Evolutionary conservation across 1,140 invertebrate genomes (phyloP).

Genomic region (Lamellibrachia luymesi): DNA sequence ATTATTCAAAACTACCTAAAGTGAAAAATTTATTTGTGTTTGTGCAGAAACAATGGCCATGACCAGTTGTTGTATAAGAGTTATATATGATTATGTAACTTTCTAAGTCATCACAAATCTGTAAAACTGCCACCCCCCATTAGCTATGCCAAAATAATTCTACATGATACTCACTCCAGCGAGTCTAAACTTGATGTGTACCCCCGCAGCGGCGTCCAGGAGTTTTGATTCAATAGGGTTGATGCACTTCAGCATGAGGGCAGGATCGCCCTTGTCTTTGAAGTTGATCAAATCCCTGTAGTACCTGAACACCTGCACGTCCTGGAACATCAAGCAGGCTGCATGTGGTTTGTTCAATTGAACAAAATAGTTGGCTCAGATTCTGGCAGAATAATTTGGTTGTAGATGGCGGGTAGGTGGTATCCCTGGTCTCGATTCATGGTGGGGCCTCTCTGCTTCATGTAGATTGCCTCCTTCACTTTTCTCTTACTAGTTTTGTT

Average conservation of each 20-base stretch:
- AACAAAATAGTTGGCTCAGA: background rate
- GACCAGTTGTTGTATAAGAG: background rate
- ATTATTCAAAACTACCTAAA: too few species aligned
- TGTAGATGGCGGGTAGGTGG: too few species aligned
- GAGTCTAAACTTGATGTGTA: slow-evolving; percentile 54
- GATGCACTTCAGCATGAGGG: slow-evolving; percentile 52
- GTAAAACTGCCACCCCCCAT: too few species aligned
- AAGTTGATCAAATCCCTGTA: slow-evolving; percentile 57
- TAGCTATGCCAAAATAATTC: background rate
- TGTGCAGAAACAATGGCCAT: background rate
- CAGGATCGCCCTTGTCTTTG: slow-evolving; percentile 49
- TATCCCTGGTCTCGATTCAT: too few species aligned
- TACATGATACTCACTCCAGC: slow-evolving; percentile 48
- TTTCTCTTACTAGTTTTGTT: too few species aligned
- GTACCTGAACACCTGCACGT: slow-evolving; percentile 55
- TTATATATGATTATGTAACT: background rate
- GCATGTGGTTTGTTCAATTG: background rate
- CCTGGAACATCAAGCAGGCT: slow-evolving; percentile 36
- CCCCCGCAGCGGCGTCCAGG: slow-evolving; percentile 52
- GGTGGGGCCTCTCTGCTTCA: too few species aligned
- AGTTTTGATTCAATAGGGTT: slow-evolving; percentile 56
- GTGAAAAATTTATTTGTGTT: background rate
- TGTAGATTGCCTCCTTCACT: too few species aligned
- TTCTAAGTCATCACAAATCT: too few species aligned
- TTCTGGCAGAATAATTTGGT: too few species aligned